Evolutionary conservation across 2,113 vertebrate genomes (phyloP).

Genomic region (Romanogobio albipinnatus): DNA sequence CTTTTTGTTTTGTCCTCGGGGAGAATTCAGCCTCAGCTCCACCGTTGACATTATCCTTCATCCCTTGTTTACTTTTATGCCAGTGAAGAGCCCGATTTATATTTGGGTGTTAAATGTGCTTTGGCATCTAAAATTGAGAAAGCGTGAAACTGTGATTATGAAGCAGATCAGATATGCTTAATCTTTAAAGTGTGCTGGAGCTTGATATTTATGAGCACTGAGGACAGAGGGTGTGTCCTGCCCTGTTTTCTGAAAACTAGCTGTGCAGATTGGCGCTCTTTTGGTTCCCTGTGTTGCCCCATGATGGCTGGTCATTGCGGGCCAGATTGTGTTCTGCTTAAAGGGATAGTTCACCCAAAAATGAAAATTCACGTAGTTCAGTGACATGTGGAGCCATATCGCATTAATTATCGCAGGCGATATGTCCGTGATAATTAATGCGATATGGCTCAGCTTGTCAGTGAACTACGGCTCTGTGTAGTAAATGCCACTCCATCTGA

Average conservation of each 20-base stretch:
- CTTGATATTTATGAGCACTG: not conserved
- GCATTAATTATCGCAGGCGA: no score
- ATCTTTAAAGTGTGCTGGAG: not conserved
- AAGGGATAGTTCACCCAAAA: no score
- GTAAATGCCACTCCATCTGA: no score
- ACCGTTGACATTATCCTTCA: constrained; percentile 10
- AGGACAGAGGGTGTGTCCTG: not conserved
- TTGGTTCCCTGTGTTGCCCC: not conserved
- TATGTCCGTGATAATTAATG: no score
- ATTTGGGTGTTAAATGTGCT: not conserved
- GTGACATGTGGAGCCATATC: no score
- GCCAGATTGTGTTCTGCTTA: constrained; percentile 4
- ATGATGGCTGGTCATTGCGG: not conserved
- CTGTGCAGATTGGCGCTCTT: constrained; percentile 22
- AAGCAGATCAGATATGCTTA: not conserved
- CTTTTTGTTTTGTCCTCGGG: not conserved
- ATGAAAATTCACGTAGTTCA: no score
- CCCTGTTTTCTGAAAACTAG: not conserved
- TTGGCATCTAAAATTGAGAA: not conserved
- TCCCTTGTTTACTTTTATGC: not conserved
- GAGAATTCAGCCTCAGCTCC: not conserved
- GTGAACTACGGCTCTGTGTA: no score
- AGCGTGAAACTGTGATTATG: not conserved
- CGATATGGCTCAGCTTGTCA: no score
- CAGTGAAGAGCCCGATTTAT: not conserved